These are phyloP conservation scores for Ditula angustiorana DNA, from an alignment of 2,888 invertebrate species.

Conservation along the genomic window DNA sequence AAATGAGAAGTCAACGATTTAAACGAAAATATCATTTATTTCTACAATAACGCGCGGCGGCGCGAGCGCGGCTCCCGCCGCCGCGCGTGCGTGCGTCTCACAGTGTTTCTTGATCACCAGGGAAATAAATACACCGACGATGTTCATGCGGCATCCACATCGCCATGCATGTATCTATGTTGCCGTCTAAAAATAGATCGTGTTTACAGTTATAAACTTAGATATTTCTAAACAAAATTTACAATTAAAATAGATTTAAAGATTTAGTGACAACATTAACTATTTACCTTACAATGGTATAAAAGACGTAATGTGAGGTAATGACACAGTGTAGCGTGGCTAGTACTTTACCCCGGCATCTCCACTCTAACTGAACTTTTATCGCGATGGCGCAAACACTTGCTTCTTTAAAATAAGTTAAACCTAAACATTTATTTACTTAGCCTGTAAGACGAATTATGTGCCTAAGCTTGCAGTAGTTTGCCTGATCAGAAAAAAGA, in stretches of 20 bases:
- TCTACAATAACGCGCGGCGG: constrained; percentile 79
- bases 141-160: constrained; percentile 65
- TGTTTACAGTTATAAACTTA: constrained; percentile 68
- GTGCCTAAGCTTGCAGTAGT: background rate
- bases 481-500: background rate
- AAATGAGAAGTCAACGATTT: constrained; percentile 71
- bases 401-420: background rate
- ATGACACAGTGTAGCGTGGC: constrained; percentile 74
- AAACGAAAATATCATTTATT: constrained; percentile 86
- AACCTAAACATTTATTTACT: background rate
- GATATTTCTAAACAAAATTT: constrained; percentile 71
- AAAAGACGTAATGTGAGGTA: constrained; percentile 80
- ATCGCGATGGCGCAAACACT: constrained; percentile 7
- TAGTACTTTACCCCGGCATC: constrained; percentile 57
- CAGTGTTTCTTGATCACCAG: constrained; percentile 79
- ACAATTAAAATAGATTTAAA: constrained; percentile 74
- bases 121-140: constrained; percentile 78
- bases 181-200: constrained; percentile 74
- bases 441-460: background rate
- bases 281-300: constrained; percentile 70
- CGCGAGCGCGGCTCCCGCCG: constrained; percentile 58
- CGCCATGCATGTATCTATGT: constrained; percentile 74
- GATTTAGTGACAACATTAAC: constrained; percentile 80
- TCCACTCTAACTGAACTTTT: constrained; percentile 67
- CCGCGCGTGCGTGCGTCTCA: constrained; percentile 77